Percentiles rank a stretch among this genome's conserved stretches.
Conservation (phyloP, 53 echinoderm and acorn worm species). For the Holothuria leucospilota region DNA sequence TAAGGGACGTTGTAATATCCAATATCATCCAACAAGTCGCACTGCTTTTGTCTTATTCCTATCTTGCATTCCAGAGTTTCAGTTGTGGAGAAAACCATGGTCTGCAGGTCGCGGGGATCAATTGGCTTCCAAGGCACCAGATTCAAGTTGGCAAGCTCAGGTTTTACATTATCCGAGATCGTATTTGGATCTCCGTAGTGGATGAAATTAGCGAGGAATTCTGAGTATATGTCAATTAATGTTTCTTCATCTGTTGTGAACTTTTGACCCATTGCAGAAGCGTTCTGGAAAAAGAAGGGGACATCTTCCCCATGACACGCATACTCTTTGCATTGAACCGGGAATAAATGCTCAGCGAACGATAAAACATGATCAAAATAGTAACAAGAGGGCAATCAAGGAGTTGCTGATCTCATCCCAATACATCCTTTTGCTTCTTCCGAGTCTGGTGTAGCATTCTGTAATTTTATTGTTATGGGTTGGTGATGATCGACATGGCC, state of each 20-base stretch:
- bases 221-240: background rate
- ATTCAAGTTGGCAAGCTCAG: background rate
- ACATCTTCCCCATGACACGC: background rate
- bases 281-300: slow-evolving; percentile 23
- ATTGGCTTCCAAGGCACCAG: no score
- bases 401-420: no score
- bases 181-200: slow-evolving; percentile 32
- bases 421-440: no score
- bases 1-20: slow-evolving; percentile 7
- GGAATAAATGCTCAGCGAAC: no score
- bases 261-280: background rate
- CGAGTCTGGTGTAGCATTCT: no score
- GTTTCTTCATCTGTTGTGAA: background rate
- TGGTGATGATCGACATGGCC: no score
- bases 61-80: background rate
- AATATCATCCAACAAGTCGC: slow-evolving; percentile 25
- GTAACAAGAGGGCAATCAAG: no score
- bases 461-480: no score
- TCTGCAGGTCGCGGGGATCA: background rate
- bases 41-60: background rate
- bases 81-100: background rate
- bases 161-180: background rate
- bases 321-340: no score
- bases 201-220: slow-evolving; percentile 22
- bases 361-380: no score